Evolutionary conservation across 1,140 invertebrate species (phyloP).

Genomic region (Drosophila subpulchrella): DNA sequence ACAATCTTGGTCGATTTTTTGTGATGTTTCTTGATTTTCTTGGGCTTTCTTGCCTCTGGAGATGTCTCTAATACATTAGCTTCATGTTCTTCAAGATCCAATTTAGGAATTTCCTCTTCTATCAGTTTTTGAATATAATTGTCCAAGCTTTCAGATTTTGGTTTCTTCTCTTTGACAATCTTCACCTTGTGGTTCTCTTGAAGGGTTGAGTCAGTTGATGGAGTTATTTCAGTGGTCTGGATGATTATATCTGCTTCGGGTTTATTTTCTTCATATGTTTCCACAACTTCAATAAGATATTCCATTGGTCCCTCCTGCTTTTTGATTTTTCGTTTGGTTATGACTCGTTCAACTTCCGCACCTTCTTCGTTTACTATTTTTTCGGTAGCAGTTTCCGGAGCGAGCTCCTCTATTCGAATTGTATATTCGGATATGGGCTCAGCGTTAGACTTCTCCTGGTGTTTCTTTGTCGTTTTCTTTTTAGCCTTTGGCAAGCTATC

Average conservation of each 20-base stretch:
- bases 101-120: slow-evolving; percentile 71
- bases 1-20: slow-evolving; percentile 62
- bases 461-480: slow-evolving; percentile 64
- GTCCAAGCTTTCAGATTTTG: slow-evolving; percentile 64
- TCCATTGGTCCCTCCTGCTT: slow-evolving; percentile 65
- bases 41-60: slow-evolving; percentile 63
- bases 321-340: slow-evolving; percentile 69
- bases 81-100: slow-evolving; percentile 60
- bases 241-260: slow-evolving; percentile 64
- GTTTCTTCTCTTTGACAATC: slow-evolving; percentile 61
- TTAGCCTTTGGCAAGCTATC: slow-evolving; percentile 46
- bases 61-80: slow-evolving; percentile 35
- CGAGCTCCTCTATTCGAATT: slow-evolving; percentile 75
- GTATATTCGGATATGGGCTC: slow-evolving; percentile 50
- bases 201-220: slow-evolving; percentile 57
- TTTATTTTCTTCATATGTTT: slow-evolving; percentile 81
- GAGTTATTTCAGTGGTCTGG: slow-evolving; percentile 74
- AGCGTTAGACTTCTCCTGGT: slow-evolving; percentile 1
- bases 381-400: slow-evolving; percentile 63
- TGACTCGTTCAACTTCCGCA: slow-evolving; percentile 63
- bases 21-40: slow-evolving; percentile 71
- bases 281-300: slow-evolving; percentile 72
- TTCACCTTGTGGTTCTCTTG: slow-evolving; percentile 70
- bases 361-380: slow-evolving; percentile 83
- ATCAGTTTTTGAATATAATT: slow-evolving; percentile 63